Conservation (phyloP, 1,140 invertebrate species). For the Melitaea cinxia region DNA sequence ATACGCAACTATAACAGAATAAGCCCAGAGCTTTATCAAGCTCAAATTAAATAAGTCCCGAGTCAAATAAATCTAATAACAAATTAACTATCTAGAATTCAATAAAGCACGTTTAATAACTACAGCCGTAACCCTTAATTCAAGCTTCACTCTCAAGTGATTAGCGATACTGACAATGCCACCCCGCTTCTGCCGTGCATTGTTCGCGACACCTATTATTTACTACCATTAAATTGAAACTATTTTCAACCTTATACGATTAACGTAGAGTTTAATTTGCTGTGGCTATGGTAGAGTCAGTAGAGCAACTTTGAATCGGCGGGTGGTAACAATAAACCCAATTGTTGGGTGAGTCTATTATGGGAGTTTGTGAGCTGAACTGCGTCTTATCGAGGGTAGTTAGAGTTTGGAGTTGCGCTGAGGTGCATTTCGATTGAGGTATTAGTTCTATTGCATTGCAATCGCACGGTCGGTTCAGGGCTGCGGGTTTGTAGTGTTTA, state of each 20-base stretch:
- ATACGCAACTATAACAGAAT: no score
- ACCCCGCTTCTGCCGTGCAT: slow-evolving; percentile 51
- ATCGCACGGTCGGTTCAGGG: slow-evolving; percentile 52
- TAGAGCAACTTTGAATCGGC: slow-evolving; percentile 67
- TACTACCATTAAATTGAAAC: slow-evolving; percentile 37
- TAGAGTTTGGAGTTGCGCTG: slow-evolving; percentile 33
- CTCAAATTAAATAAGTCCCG: background rate
- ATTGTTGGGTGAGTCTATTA: slow-evolving; percentile 66
- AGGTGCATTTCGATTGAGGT: slow-evolving; percentile 60
- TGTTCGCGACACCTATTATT: slow-evolving; percentile 73
- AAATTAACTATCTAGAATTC: slow-evolving; percentile 23
- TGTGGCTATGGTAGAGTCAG: slow-evolving; percentile 30
- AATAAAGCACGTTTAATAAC: slow-evolving; percentile 29
- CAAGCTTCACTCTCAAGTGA: slow-evolving; percentile 52
- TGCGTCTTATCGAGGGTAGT: slow-evolving; percentile 32
- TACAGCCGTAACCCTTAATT: slow-evolving; percentile 27
- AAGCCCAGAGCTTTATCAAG: no score
- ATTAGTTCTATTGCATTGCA: slow-evolving; percentile 75
- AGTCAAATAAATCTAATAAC: background rate
- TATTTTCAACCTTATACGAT: slow-evolving; percentile 38
- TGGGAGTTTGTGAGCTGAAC: slow-evolving; percentile 36
- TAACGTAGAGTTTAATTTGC: slow-evolving; percentile 42
- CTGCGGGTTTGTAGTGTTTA: slow-evolving; percentile 18
- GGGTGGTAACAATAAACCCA: slow-evolving; percentile 78
- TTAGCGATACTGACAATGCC: slow-evolving; percentile 63